A percentile compares a stretch with the other conserved stretches of the same genome.
These are phyloP conservation scores for Drosophila algonquin DNA, from an alignment of 2,888 invertebrate genomes.

Conservation along the genomic window DNA sequence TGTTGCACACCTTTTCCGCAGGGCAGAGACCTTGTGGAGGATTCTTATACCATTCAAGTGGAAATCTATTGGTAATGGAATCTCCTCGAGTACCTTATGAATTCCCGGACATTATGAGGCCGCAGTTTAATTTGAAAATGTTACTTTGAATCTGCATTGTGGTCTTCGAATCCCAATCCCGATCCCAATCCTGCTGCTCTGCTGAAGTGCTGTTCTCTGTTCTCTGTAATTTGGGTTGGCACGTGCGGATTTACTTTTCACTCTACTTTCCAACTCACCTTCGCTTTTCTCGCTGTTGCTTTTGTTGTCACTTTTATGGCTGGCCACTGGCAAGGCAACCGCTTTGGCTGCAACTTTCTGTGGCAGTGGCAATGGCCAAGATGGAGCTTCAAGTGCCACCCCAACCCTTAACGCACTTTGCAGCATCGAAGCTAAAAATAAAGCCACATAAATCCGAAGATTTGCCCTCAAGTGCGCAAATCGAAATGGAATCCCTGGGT, in stretches of 20 bases:
- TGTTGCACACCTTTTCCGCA: slow-evolving; percentile 30
- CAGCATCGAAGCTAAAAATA: slow-evolving; percentile 41
- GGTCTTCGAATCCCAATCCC: slow-evolving; percentile 5
- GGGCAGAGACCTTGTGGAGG: not conserved
- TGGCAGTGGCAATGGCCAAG: not conserved
- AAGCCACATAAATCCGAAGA: slow-evolving; percentile 59
- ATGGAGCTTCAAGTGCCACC: not conserved
- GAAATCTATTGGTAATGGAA: slow-evolving; percentile 35
- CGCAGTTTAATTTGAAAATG: slow-evolving; percentile 33
- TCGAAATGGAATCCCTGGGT: slow-evolving; percentile 48
- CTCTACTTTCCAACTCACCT: slow-evolving; percentile 38
- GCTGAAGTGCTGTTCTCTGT: slow-evolving; percentile 15
- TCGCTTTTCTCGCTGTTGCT: slow-evolving; percentile 29
- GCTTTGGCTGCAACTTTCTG: slow-evolving; percentile 28
- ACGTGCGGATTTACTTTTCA: slow-evolving; percentile 44
- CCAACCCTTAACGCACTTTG: slow-evolving; percentile 39
- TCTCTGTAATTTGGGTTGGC: slow-evolving; percentile 30
- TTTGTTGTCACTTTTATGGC: slow-evolving; percentile 43
- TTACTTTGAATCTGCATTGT: slow-evolving; percentile 39
- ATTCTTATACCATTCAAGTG: not conserved
- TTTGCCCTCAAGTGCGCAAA: slow-evolving; percentile 56
- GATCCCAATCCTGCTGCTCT: not conserved
- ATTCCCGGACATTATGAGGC: slow-evolving; percentile 20
- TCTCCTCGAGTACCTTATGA: not conserved
- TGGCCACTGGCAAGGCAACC: slow-evolving; percentile 28